Conservation (phyloP, 2,797 vertebrate species). For the Anas capensis region DNA sequence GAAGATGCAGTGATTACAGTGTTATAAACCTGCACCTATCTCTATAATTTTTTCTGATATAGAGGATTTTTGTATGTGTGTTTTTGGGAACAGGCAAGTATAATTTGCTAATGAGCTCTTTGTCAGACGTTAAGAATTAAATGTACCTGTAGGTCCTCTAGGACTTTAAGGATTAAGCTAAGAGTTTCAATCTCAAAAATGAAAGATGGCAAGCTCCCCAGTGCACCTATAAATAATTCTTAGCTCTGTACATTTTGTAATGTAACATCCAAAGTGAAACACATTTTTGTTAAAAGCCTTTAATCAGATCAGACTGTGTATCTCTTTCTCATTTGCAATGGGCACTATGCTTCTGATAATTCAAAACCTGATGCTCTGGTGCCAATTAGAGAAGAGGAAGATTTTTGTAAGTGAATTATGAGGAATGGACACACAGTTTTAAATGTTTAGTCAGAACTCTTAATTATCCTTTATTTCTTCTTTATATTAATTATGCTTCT, state of each 20-base stretch:
- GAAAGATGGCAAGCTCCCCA: background rate
- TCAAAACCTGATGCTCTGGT: background rate
- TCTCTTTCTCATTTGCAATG: background rate
- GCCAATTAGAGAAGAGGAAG: background rate
- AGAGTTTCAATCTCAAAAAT: background rate
- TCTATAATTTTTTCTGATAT: background rate
- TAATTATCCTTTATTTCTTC: slow-evolving; percentile 32
- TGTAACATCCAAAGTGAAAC: slow-evolving; percentile 13
- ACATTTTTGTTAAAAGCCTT: slow-evolving; percentile 20
- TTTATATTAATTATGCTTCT: slow-evolving; percentile 12
- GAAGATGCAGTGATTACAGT: background rate
- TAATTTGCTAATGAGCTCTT: background rate
- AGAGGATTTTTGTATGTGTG: background rate
- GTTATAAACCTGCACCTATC: background rate
- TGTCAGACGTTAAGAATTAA: slow-evolving; percentile 6
- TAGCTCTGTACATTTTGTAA: slow-evolving; percentile 17
- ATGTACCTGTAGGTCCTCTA: background rate
- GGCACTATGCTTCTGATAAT: background rate
- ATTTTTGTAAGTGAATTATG: background rate
- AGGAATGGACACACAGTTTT: background rate
- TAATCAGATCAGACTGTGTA: background rate
- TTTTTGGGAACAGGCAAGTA: background rate
- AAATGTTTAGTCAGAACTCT: slow-evolving; percentile 26
- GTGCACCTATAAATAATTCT: slow-evolving; percentile 48
- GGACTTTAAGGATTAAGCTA: slow-evolving; percentile 8